Conservation (phyloP, 2,113 vertebrate genomes). For the Melanotaenia duboulayi region DNA sequence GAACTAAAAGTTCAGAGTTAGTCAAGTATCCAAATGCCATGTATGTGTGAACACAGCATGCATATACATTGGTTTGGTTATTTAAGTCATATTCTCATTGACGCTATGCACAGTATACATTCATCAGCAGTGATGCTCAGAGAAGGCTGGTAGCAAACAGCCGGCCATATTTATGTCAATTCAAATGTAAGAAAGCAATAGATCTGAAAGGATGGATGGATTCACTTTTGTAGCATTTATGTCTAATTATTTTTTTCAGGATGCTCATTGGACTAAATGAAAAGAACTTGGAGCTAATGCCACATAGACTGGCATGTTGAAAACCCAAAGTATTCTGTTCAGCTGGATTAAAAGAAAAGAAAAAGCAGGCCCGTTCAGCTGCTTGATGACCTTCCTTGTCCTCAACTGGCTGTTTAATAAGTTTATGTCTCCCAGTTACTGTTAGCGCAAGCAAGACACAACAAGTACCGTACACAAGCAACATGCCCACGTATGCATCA, state of each 20-base stretch:
- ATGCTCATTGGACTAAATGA: conserved; percentile 33
- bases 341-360: conserved; percentile 31
- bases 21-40: conserved; percentile 60
- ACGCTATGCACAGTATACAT: conserved; percentile 17
- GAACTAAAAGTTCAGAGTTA: conserved; percentile 75
- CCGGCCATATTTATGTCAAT: conserved; percentile 1
- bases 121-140: conserved; percentile 6
- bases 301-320: conserved; percentile 50
- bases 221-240: conserved; percentile 26
- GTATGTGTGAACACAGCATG: conserved; percentile 33
- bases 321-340: conserved; percentile 41
- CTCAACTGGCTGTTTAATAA: not conserved
- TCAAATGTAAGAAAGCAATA: conserved; percentile 21
- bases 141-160: conserved; percentile 38
- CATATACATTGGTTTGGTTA: conserved; percentile 34
- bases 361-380: conserved; percentile 25
- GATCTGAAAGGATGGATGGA: conserved; percentile 13
- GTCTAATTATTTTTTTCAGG: conserved; percentile 45
- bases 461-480: no score
- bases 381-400: not conserved
- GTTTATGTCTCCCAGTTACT: no score
- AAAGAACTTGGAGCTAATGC: conserved; percentile 45
- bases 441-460: no score
- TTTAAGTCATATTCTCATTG: conserved; percentile 42
- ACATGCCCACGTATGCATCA: no score